These are phyloP conservation scores for Portunus trituberculatus DNA, from an alignment of 1,140 invertebrate genomes.

Conservation along the genomic window DNA sequence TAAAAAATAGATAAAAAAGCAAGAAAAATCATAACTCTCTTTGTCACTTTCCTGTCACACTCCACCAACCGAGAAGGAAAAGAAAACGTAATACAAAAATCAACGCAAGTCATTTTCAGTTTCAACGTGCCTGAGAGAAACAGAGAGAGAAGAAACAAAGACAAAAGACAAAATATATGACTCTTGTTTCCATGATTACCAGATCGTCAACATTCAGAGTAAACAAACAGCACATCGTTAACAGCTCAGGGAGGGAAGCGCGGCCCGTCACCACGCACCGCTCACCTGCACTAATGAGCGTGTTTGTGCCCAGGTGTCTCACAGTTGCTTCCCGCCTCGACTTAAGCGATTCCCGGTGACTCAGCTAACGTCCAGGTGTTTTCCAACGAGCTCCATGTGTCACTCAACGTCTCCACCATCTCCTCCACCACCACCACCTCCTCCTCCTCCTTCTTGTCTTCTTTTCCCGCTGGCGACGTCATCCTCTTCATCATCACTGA, in stretches of 20 bases:
- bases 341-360: background rate
- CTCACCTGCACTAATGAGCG: background rate
- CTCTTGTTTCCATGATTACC: background rate
- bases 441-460: background rate
- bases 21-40: background rate
- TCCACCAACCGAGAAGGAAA: background rate
- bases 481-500: background rate
- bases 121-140: too few relatives aligned
- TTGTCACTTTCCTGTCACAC: background rate
- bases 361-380: background rate
- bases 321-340: background rate
- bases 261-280: background rate
- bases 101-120: too few relatives aligned
- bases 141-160: too few relatives aligned
- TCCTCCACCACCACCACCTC: background rate
- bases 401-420: background rate
- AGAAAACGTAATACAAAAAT: background rate
- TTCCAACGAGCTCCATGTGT: background rate
- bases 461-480: background rate
- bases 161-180: too few relatives aligned
- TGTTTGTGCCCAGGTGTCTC: conserved; percentile 1
- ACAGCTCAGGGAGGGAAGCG: background rate
- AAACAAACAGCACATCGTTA: background rate
- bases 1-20: background rate
- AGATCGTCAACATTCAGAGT: background rate